phyloP scores from a whole-genome alignment of 2,797 vertebrate species.

The Tragopan temminckii region DNA sequence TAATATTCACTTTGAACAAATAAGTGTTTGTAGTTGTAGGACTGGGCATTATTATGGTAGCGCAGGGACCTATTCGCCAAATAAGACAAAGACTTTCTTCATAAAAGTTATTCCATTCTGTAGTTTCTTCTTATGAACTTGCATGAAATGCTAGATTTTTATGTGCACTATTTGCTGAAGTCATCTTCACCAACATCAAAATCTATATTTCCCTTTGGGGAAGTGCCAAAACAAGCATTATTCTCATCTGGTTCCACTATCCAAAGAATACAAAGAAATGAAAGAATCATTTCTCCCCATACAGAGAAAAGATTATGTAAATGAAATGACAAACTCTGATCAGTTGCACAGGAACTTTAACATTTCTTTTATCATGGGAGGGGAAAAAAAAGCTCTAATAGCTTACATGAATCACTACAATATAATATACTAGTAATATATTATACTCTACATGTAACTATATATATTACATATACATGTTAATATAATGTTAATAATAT shows the following conservation, averaged over 20 bases:
- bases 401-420: neutral
- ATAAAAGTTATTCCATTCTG: slow-evolving; percentile 69
- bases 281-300: slow-evolving; percentile 44
- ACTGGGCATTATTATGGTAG: slow-evolving; percentile 77
- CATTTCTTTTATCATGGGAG: neutral
- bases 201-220: slow-evolving; percentile 39
- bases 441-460: neutral
- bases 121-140: slow-evolving; percentile 64
- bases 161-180: slow-evolving; percentile 51
- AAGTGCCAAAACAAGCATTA: slow-evolving; percentile 49
- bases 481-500: neutral
- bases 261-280: slow-evolving; percentile 53
- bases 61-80: slow-evolving; percentile 76
- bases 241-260: slow-evolving; percentile 33
- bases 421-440: neutral
- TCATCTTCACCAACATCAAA: slow-evolving; percentile 46
- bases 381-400: neutral
- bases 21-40: slow-evolving; percentile 78
- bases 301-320: neutral
- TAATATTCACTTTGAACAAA: slow-evolving; percentile 86
- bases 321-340: neutral
- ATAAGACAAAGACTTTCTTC: slow-evolving; percentile 69
- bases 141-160: slow-evolving; percentile 41
- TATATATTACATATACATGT: neutral
- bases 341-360: neutral